These are phyloP conservation scores for Macrotus californicus DNA, from an alignment of 2,113 vertebrate species.

Conservation along the genomic window DNA sequence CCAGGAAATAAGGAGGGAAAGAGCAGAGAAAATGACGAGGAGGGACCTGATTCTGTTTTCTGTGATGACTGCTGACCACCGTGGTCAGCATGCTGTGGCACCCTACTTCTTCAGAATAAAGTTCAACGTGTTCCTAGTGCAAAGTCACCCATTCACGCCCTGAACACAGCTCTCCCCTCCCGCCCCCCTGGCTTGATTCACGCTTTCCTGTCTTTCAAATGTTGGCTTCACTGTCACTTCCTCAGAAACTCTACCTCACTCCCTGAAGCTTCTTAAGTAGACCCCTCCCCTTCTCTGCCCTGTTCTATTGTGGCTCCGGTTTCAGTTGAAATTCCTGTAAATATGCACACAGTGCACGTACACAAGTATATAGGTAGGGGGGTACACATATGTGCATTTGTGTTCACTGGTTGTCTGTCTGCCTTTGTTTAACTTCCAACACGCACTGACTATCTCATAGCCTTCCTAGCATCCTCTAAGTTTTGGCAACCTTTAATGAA, in stretches of 20 bases:
- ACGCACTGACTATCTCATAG: neutral
- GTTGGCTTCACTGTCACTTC: neutral
- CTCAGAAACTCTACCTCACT: neutral
- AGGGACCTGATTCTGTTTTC: neutral
- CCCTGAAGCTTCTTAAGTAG: neutral
- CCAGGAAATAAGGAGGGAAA: neutral
- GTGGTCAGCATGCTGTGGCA: neutral
- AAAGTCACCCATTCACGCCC: neutral
- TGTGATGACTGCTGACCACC: neutral
- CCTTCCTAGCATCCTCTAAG: neutral
- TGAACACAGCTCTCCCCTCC: neutral
- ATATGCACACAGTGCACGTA: neutral
- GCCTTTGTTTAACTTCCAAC: neutral
- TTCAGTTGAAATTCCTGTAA: neutral
- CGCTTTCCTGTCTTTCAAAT: neutral
- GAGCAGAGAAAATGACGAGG: neutral
- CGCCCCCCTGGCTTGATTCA: neutral
- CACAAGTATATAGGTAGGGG: no score
- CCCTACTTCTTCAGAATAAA: neutral
- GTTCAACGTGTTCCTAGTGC: neutral
- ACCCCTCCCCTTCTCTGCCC: neutral
- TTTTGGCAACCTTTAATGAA: neutral
- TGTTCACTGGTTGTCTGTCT: neutral
- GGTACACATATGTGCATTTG: neutral
- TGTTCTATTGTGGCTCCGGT: neutral